A percentile compares a stretch with the other conserved stretches of the same genome.
These are phyloP conservation scores for Lycocorax pyrrhopterus DNA, from an alignment of 2,113 vertebrate genomes.

Conservation along the genomic window DNA sequence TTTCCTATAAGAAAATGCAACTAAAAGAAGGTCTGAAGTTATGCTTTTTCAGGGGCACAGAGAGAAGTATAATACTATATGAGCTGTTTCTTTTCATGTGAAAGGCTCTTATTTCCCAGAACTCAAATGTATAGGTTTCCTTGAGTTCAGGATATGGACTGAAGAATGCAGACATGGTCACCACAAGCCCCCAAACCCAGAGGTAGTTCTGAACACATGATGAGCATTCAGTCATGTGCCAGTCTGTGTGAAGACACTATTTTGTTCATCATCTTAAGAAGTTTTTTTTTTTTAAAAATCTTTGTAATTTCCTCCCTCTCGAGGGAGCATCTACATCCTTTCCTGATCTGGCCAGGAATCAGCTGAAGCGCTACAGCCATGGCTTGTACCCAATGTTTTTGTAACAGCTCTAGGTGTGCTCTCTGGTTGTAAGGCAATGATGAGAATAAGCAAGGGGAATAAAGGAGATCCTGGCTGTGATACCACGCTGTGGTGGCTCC, in stretches of 20 bases:
- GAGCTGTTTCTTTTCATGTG: background rate
- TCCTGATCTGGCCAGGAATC: background rate
- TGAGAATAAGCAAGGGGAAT: background rate
- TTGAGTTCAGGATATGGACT: background rate
- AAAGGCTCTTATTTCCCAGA: background rate
- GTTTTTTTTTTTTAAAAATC: background rate
- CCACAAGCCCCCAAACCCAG: background rate
- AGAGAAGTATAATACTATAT: background rate
- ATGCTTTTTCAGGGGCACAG: background rate
- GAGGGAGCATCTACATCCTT: background rate
- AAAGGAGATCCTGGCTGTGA: background rate
- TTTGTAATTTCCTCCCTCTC: background rate
- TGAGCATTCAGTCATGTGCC: background rate
- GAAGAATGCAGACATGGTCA: background rate
- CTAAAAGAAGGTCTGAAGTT: background rate
- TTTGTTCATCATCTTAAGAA: background rate
- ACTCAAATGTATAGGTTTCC: background rate
- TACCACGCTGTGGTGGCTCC: background rate
- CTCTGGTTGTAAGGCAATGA: background rate
- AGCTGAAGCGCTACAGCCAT: background rate
- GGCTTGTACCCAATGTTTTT: rapidly evolving
- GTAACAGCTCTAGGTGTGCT: background rate
- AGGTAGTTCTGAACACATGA: background rate
- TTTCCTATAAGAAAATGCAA: background rate
- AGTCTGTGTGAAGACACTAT: background rate